Evolutionary conservation across 2,888 invertebrate genomes (phyloP), one percentile per base, ranked within the genome.

Genomic region (Phaonia tiefii): DNA sequence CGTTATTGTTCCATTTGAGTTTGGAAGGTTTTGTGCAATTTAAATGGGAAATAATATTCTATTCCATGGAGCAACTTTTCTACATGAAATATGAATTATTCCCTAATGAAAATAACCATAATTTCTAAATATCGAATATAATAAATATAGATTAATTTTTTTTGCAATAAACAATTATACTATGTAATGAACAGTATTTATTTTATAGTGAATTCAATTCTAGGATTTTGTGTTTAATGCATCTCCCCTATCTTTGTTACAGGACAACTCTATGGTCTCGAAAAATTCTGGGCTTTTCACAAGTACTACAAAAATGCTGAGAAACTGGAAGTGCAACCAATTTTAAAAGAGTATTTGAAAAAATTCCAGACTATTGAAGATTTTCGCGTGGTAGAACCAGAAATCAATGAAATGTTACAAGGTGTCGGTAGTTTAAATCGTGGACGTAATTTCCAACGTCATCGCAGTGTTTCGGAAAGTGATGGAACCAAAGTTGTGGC

Each of bases 201-300:
- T 37, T 37, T 37, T 37, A 10, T 37, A 37, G 5, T 37, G 37
- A 37, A 4, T n/a, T 10, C 37, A 10, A 37, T 37, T 37, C 10
- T 37, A 7, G 5, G 5, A 37, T 49, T 7, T n/a, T n/a, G n/a
- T n/a, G n/a, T n/a, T n/a, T n/a, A n/a, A n/a, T n/a, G n/a, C n/a
- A n/a, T n/a, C n/a, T n/a, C n/a, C 10, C 20, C 25, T 25, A 22
- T 75, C 60, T 66, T 11, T 54, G 26, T 25, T 81, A 10, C 66
- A 96, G 98, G 98, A 90, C 98, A 99, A 91, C 92, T 99, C 69
- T 99, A 99, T 91, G 99, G 99, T 26, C 92, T 99, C 85, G 99
- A 99, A 92, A 99, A 99, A 91, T 99, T 99, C 92, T 99, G 99
- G 98, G 99, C 99, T 60, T 99, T 99, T 93, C 92, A 98, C 77